Conservation (phyloP, 1,140 invertebrate species). For the Antheraea pernyi region DNA sequence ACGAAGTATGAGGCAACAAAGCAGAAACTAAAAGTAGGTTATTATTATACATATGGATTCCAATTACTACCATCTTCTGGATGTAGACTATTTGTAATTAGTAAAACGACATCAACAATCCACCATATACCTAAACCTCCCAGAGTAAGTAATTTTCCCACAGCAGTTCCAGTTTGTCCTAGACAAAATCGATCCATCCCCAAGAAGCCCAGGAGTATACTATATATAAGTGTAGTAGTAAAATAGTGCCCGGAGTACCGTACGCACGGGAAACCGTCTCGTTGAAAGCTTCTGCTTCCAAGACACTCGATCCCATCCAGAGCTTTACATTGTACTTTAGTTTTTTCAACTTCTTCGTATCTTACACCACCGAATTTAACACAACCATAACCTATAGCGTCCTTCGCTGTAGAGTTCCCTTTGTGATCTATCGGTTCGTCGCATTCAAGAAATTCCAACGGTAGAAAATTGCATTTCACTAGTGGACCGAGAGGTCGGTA, state of each 20-base stretch:
- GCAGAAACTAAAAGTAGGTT: not conserved
- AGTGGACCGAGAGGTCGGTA: constrained; percentile 79
- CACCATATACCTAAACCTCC: constrained; percentile 99
- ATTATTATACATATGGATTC: constrained; percentile 91
- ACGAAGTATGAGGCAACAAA: not conserved
- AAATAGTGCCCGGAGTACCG: constrained; percentile 99
- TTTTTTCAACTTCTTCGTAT: constrained; percentile 95
- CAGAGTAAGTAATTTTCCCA: constrained; percentile 97
- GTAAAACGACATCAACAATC: constrained; percentile 97
- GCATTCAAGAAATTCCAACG: constrained; percentile 95
- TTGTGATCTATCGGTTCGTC: constrained; percentile 94
- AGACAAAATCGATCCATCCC: constrained; percentile 98
- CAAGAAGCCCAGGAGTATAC: constrained; percentile 96
- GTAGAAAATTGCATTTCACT: constrained; percentile 83
- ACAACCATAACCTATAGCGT: constrained; percentile 92
- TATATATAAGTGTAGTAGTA: constrained; percentile 97
- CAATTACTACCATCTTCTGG: constrained; percentile 99
- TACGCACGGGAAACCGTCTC: constrained; percentile 95
- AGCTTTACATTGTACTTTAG: constrained; percentile 92
- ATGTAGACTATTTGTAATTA: constrained; percentile 95
- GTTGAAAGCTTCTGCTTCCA: constrained; percentile 90
- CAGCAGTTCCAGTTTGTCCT: constrained; percentile 97
- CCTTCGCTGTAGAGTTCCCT: constrained; percentile 92
- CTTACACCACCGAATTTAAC: constrained; percentile 94
- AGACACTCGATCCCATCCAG: constrained; percentile 96